Evolutionary conservation across 2,888 invertebrate genomes (phyloP), one percentile per base, ranked within the genome.

Genomic region (Eupeodes luniger): DNA sequence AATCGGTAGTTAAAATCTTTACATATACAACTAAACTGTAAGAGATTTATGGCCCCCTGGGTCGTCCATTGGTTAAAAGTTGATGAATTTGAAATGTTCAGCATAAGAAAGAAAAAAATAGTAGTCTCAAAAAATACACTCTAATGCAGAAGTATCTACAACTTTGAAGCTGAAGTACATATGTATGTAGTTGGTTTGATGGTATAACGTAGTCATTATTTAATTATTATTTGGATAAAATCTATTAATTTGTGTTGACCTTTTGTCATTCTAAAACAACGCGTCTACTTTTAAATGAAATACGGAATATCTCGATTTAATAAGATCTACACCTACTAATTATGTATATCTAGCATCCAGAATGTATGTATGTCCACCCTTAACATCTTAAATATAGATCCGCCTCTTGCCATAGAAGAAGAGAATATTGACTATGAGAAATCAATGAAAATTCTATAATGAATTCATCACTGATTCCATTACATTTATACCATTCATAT

Each of bases 371-470:
- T 27, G 27, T 27, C 2, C 3, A 27, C 27, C 5, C 44, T 3
- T 51, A 47, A 14, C 66, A 66, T 49, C 49, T 19, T 19, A 49
- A 47, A 47, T 34, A 66, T 19, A 16, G 12, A 47, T 14, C 47
- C 19, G 36, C 36, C 7, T n/a, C n/a, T 51, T 10, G 16, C 7
- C 44, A 49, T 34, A 61, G 36, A 12, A 57, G 12, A 77, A 61
- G 53, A 44, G 53, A 51, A 27, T 51, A 67, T 40, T 44, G 7
- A 34, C 72, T 40, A 70, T 61, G 34, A 66, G 44, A 5, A 57
- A 61, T 59, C 66, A 72, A 81, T 81, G 66, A 72, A 74, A 78
- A 78, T 81, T 82, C 86, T 82, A 19, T 82, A 86, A 86, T 79
- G 82, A 86, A 86, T 86, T 79, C 86, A 82, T 86, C 61, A 61